Conservation (phyloP, 2,888 invertebrate genomes). For the Phengaris arion region DNA sequence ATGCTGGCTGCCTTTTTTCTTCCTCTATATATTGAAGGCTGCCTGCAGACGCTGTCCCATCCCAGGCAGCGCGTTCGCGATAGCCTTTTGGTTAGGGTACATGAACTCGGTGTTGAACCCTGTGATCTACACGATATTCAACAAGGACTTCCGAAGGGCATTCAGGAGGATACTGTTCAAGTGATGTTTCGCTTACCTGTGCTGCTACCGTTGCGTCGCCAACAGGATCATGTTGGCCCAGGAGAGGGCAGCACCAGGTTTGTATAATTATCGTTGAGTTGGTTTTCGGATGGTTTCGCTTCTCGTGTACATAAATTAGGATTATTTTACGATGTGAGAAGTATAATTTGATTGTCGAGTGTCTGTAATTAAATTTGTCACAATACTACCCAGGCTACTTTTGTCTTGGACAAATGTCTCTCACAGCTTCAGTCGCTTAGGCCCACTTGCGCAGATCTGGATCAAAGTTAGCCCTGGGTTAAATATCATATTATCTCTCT, state of each 20-base stretch:
- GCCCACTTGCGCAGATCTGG: no score
- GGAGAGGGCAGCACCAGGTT: constrained; percentile 82
- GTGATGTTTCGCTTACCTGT: constrained; percentile 93
- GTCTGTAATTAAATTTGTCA: neutral
- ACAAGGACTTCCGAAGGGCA: constrained; percentile 97
- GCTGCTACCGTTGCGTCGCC: constrained; percentile 87
- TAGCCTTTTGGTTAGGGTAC: constrained; percentile 98
- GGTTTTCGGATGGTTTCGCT: neutral
- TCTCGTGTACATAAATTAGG: constrained; percentile 13
- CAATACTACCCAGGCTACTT: no score
- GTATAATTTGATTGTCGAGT: neutral
- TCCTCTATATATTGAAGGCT: constrained; percentile 92
- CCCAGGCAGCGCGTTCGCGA: constrained; percentile 91
- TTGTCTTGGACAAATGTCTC: no score
- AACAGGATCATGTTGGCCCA: constrained; percentile 81
- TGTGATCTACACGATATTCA: constrained; percentile 97
- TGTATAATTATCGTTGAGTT: constrained; percentile 72
- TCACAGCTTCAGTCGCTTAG: no score
- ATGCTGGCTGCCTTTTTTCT: constrained; percentile 99
- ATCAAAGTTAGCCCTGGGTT: no score
- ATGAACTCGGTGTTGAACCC: constrained; percentile 98
- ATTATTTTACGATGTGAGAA: constrained; percentile 1
- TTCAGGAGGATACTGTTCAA: constrained; percentile 97
- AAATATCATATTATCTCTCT: no score
- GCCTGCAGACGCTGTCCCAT: constrained; percentile 87